These are phyloP conservation scores for Lepidochrysops patricia DNA, from an alignment of 2,888 invertebrate species.

Conservation along the genomic window DNA sequence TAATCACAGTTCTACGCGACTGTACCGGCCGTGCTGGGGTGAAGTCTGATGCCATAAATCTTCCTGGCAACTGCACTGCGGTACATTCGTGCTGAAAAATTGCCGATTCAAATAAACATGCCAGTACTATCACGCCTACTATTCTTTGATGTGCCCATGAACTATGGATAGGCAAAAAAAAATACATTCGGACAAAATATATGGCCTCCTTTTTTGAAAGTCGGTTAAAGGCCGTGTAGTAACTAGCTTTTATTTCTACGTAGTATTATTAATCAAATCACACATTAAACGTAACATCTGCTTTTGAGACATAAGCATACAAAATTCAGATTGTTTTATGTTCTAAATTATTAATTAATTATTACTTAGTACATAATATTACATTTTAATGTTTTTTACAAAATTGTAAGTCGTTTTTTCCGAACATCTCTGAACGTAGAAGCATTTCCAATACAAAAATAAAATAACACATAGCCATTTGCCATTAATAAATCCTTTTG, in stretches of 20 bases:
- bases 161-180: not conserved
- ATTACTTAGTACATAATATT: too few species aligned
- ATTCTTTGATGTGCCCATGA: constrained; percentile 19
- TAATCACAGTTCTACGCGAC: constrained; percentile 50
- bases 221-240: too few species aligned
- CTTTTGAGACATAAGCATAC: not conserved
- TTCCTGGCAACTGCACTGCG: constrained; percentile 57
- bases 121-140: constrained; percentile 39
- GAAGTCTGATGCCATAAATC: constrained; percentile 52
- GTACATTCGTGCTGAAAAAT: constrained; percentile 55
- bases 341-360: too few species aligned
- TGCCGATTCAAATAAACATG: constrained; percentile 60
- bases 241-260: too few species aligned
- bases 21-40: constrained; percentile 42
- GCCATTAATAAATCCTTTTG: not conserved
- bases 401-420: too few species aligned
- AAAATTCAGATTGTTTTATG: too few species aligned
- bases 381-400: too few species aligned
- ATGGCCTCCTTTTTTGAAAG: too few species aligned
- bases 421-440: too few species aligned
- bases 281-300: not conserved
- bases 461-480: not conserved
- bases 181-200: too few species aligned
- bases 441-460: not conserved
- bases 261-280: not conserved